Evolutionary conservation across 2,113 vertebrate genomes (phyloP), one percentile per base, ranked within the genome.

Genomic region (Stercorarius parasiticus): DNA sequence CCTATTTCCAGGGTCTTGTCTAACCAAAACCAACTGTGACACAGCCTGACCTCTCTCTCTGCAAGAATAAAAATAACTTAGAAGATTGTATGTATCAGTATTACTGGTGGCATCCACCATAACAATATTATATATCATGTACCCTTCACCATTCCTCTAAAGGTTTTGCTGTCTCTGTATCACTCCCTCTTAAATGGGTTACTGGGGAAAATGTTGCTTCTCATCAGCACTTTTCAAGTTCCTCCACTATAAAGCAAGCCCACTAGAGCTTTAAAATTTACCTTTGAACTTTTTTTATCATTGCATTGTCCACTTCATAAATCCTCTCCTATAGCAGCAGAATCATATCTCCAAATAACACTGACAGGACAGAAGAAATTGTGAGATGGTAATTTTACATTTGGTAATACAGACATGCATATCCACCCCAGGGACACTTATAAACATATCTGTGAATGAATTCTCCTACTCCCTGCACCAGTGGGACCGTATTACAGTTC

Each of bases 11-110:
- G 17, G 70, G 66, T 89, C 61, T 79, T 61, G 47, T 34, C 82
- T 82, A 88, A 94, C 61, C 70, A 92, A 92, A 94, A 71, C 65
- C 85, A 87, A 67, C 59, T 67, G 77, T 74, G 71, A 72, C 74
- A 85, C 1, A 2, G 38, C 25, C 82, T 90, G 82, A 91, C 65
- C 70, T 93, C 67, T 16, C 45, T 81, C 61, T 58, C 42, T 86
- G 26, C 34, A 77, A 64, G 53, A 74, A 90, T 12, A 92, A 92
- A 96, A 96, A 82, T 91, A 93, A 65, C 82, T 83, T 11, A 1
- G 62, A 81, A 76, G 53, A 88, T 90, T 67, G 64, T 72, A 85
- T 17, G 52, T 74, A 40, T 61, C 26, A 23, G 27, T 27, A 34
- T 71, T 69, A 42, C 29, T 22, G 50, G 49, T 80, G 62, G 45